Base-by-base conservation (phyloP, 2,113 vertebrate genomes). In the Cebus imitator region DNA sequence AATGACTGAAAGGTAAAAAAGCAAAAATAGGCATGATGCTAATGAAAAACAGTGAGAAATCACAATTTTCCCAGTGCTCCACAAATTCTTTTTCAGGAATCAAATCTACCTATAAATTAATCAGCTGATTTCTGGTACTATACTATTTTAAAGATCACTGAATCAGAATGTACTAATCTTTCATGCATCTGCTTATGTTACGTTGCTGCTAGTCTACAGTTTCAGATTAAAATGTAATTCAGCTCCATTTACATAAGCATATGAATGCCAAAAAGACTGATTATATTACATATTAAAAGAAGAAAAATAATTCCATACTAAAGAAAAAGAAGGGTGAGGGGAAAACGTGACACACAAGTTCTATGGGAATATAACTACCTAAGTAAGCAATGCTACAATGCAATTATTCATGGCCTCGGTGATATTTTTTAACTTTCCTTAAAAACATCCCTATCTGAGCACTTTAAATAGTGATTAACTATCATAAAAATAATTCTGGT, bases 21-120 rank as follows among this genome's bases (percentile, higher is more conserved):
- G 27, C 20, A 88, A 90, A 93, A 95, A 79, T 37, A 32, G 57
- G 78, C 21, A 96, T 18, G 12, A 89, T 78, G 17, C 30, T 90
- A 89, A 92, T 37, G n/a, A 97, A 16, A 93, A 96, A 80, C 4
- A 75, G 27, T 48, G 45, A 95, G 45, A 27, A 96, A 97, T 52
- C 45, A 92, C 14, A 94, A 70, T 94, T 92, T 91, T 79, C 35
- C 64, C 37, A 76, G 14, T 61, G 32, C 27, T 73, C 40, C 35
- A 96, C 2, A 97, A 96, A 80, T 87, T 76, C n/a, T 43, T 87
- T 73, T 75, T 94, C 25, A 94, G 37, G 16, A 95, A 94, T 55
- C 80, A 80, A 68, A 37, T 90, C 66, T 82, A 95, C 37, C 66
- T 52, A 75, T 43, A 85, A 90, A 76, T 81, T 35, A 90, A 32